Conservation (phyloP, 1,140 invertebrate genomes). For the Eciton burchellii region DNA sequence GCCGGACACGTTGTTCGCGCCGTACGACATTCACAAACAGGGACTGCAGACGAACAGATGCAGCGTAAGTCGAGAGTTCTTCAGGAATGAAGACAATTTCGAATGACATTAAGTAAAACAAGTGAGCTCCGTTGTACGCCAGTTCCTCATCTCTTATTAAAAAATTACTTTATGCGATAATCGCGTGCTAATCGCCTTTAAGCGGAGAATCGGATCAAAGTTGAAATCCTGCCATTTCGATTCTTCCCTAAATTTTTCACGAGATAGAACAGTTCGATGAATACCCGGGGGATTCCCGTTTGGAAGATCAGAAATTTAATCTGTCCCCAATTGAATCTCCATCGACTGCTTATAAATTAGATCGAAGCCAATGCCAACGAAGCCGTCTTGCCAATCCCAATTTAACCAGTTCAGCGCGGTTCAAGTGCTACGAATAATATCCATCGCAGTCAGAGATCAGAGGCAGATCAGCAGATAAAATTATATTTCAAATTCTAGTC, state of each 20-base stretch:
- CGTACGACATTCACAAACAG: conserved; percentile 84
- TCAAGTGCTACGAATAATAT: conserved; percentile 42
- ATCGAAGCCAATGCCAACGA: neutral
- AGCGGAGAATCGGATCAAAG: neutral
- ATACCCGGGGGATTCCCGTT: conserved; percentile 18
- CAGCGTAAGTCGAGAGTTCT: conserved; percentile 78
- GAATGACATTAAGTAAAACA: neutral
- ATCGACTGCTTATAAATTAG: conserved; percentile 58
- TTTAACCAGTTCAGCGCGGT: conserved; percentile 11
- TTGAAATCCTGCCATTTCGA: neutral
- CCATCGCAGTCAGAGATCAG: no score
- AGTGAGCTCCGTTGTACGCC: no score
- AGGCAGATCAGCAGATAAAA: no score
- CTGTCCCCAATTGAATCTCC: conserved; percentile 47
- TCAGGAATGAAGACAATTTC: neutral
- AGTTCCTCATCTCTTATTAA: neutral
- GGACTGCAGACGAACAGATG: conserved; percentile 83
- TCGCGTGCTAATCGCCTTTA: no score
- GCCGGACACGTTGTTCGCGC: conserved; percentile 84
- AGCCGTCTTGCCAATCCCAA: conserved; percentile 27
- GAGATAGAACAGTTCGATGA: conserved; percentile 7
- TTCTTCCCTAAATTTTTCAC: neutral
- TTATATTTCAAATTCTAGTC: conserved; percentile 5
- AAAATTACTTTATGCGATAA: no score
- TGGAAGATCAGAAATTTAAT: conserved; percentile 50